Evolutionary conservation across 2,888 invertebrate species (phyloP).

Genomic region (Caenorhabditis sulstoni): DNA sequence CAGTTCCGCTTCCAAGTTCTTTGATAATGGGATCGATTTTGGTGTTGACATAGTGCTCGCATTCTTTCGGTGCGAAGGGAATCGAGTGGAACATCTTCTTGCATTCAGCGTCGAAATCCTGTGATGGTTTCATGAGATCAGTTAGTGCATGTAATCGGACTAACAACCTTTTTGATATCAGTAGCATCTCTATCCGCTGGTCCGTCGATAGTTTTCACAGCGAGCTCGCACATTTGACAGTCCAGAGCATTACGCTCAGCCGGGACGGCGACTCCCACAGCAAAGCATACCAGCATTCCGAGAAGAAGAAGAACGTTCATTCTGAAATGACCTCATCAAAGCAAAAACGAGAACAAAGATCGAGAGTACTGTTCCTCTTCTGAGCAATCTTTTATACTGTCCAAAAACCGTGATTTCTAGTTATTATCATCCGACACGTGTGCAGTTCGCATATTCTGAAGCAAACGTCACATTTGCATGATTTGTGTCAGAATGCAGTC

Average conservation of each 20-base stretch:
- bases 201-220: constrained; percentile 59
- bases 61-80: constrained; percentile 63
- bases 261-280: constrained; percentile 52
- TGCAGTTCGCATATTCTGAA: too few relatives aligned
- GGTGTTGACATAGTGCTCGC: constrained; percentile 61
- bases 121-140: constrained; percentile 16
- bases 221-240: constrained; percentile 66
- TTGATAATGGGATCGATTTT: constrained; percentile 67
- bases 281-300: constrained; percentile 31
- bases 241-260: constrained; percentile 44
- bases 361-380: too few relatives aligned
- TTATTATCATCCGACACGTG: too few relatives aligned
- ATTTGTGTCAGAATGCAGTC: too few relatives aligned
- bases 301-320: constrained; percentile 49
- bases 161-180: constrained; percentile 52
- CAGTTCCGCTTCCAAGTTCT: constrained; percentile 68
- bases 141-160: too few relatives aligned
- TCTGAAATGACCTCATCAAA: not conserved
- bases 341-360: too few relatives aligned
- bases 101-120: constrained; percentile 67
- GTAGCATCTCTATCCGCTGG: constrained; percentile 60
- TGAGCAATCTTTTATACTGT: too few relatives aligned
- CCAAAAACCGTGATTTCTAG: too few relatives aligned
- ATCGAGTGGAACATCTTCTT: constrained; percentile 63
- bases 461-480: too few relatives aligned